These are phyloP conservation scores for Gymnothorax reevesii DNA, from an alignment of 2,797 vertebrate genomes.

Conservation along the genomic window DNA sequence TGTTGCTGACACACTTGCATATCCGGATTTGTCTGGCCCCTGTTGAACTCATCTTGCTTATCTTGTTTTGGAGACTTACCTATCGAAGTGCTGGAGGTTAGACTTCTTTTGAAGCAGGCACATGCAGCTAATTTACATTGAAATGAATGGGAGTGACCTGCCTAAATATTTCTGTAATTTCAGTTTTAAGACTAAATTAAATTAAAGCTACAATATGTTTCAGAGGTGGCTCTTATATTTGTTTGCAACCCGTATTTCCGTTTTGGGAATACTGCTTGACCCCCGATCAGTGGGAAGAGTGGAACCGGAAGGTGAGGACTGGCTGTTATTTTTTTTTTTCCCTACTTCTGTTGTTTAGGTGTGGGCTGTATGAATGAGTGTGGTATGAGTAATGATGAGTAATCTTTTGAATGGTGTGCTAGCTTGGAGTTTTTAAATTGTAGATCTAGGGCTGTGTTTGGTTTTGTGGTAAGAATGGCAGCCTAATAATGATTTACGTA, in stretches of 20 bases:
- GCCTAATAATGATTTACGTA: background rate
- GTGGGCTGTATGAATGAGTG: slow-evolving; percentile 18
- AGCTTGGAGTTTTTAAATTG: slow-evolving; percentile 15
- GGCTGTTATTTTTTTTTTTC: slow-evolving; percentile 45
- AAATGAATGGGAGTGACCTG: too few species aligned
- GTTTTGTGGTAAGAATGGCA: background rate
- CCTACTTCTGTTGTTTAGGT: slow-evolving; percentile 51
- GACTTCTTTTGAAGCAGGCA: too few species aligned
- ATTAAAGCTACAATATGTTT: too few species aligned
- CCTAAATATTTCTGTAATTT: too few species aligned
- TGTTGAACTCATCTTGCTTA: too few species aligned
- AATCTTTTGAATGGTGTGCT: background rate
- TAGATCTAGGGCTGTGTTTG: background rate
- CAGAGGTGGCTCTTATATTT: too few species aligned
- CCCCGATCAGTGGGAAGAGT: slow-evolving; percentile 16
- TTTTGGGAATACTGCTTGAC: background rate
- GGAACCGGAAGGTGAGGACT: slow-evolving; percentile 45
- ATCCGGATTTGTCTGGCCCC: too few species aligned
- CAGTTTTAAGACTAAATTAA: too few species aligned
- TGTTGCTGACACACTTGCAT: too few species aligned
- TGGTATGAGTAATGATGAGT: background rate
- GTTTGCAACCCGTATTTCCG: background rate
- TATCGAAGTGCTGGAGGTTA: too few species aligned
- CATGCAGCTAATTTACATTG: too few species aligned
- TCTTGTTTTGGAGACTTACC: too few species aligned